Evolutionary conservation across 1,140 invertebrate species (phyloP).

Genomic region (Drosophila rufa): DNA sequence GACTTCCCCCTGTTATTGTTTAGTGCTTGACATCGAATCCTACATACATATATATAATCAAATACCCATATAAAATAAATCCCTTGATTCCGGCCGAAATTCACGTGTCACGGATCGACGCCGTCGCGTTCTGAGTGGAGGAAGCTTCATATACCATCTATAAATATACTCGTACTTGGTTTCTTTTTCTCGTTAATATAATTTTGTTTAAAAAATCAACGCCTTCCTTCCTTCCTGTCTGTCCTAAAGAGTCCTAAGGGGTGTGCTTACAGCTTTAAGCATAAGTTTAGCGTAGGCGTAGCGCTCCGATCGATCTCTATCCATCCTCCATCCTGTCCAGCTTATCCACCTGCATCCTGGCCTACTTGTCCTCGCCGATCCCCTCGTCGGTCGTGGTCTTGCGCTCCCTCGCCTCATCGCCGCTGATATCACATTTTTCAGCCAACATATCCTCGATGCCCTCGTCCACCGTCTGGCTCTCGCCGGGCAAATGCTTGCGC

Average conservation of each 20-base stretch:
- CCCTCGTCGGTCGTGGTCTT: slow-evolving; percentile 83
- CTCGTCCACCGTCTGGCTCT: slow-evolving; percentile 72
- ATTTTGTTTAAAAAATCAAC: slow-evolving; percentile 80
- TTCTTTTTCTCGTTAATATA: slow-evolving; percentile 58
- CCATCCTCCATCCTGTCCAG: background rate
- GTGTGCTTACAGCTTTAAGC: slow-evolving; percentile 57
- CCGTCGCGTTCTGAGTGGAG: slow-evolving; percentile 58
- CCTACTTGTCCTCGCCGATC: slow-evolving; percentile 83
- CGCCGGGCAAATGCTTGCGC: slow-evolving; percentile 67
- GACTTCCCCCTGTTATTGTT: slow-evolving; percentile 45
- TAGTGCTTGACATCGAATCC: slow-evolving; percentile 43
- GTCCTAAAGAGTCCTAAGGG: slow-evolving; percentile 52
- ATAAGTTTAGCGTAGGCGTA: slow-evolving; percentile 54
- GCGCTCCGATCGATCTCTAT: slow-evolving; percentile 61
- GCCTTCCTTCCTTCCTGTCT: slow-evolving; percentile 31
- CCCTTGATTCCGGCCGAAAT: slow-evolving; percentile 53
- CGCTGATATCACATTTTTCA: slow-evolving; percentile 85
- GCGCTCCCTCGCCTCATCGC: slow-evolving; percentile 74
- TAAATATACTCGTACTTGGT: slow-evolving; percentile 74
- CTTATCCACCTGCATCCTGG: slow-evolving; percentile 24
- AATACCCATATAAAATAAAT: slow-evolving; percentile 80
- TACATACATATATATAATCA: slow-evolving; percentile 40
- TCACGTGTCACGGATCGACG: slow-evolving; percentile 32
- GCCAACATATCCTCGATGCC: slow-evolving; percentile 85
- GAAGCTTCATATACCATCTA: slow-evolving; percentile 83